Evolutionary conservation across 2,113 vertebrate genomes (phyloP).

Genomic region (Nettapus auritus): DNA sequence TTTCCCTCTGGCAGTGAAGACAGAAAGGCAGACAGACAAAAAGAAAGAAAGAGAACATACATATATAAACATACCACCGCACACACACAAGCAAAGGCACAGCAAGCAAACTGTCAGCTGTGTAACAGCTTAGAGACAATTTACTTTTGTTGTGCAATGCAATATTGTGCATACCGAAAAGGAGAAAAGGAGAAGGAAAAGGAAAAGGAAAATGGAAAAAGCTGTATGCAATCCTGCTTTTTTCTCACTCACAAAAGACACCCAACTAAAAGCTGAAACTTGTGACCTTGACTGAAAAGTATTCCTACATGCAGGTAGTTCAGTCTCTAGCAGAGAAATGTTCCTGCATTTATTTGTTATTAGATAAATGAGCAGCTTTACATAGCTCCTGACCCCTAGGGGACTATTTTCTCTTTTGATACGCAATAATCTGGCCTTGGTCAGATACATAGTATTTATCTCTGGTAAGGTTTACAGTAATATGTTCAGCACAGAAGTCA

Average conservation of each 20-base stretch:
- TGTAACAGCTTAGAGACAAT: neutral
- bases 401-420: neutral
- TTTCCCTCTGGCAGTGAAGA: neutral
- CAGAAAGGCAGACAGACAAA: neutral
- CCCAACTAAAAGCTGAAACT: neutral
- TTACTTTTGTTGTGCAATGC: neutral
- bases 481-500: neutral
- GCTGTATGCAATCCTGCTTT: neutral
- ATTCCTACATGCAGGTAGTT: neutral
- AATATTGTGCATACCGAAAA: neutral
- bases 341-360: neutral
- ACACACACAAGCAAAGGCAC: neutral
- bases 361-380: neutral
- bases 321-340: neutral
- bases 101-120: neutral
- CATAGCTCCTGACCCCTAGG: neutral
- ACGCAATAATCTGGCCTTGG: neutral
- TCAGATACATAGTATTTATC: neutral
- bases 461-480: neutral
- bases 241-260: rapidly evolving
- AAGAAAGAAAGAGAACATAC: neutral
- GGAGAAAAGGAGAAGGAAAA: no score
- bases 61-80: neutral
- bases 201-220: no score
- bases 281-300: neutral